Base-by-base conservation (phyloP, 92 coral and sea anemone species). In the Porites rus region DNA sequence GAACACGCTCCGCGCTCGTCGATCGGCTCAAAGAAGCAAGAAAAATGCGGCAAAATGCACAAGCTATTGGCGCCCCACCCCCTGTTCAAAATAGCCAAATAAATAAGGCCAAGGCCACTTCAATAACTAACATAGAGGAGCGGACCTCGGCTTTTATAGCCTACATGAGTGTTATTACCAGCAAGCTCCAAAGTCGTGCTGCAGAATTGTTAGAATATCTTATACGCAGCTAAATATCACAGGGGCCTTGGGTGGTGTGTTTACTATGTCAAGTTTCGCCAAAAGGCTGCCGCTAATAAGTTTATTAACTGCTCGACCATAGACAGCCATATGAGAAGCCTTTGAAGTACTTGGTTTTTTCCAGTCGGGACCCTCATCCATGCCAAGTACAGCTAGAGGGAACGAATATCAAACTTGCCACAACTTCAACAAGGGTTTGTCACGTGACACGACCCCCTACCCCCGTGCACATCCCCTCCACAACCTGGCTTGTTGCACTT, bases 311-410 rank as follows among this genome's bases (percentile, higher is more conserved):
- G 78, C 63, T 74, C 78, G 1, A 9, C 28, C 78, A 74, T 51
- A 51, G 78, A 74, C 46, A 74, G 78, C 78, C 78, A 74, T 18
- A 7, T 19, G 20, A 51, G 78, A 79, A 51, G 25, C 25, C 25
- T 0, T 24, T 24, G 25, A 24, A 24, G 25, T 24, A 24, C 25
- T 24, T 89, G 60, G 74, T 25, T 59, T 79, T 90, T 89, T 89
- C 85, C 85, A 82, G 58, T 60, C 83, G 22, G 92, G 82, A 89
- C 89, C 92, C 89, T 80, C 74, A 28, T 21, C 76, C 66, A 81
- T 43, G 63, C 18, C 64, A 73, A 84, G 56, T 74, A 74, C 78
- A n/a, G 59, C 11, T 51, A 74, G 79, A 52, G 87, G 77, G 77
- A 72, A 18, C 59, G 78, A 75, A 20, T 61, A 58, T 77, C 59